phyloP scores from a whole-genome alignment of 2,113 vertebrate species.

The Pardalotus punctatus region DNA sequence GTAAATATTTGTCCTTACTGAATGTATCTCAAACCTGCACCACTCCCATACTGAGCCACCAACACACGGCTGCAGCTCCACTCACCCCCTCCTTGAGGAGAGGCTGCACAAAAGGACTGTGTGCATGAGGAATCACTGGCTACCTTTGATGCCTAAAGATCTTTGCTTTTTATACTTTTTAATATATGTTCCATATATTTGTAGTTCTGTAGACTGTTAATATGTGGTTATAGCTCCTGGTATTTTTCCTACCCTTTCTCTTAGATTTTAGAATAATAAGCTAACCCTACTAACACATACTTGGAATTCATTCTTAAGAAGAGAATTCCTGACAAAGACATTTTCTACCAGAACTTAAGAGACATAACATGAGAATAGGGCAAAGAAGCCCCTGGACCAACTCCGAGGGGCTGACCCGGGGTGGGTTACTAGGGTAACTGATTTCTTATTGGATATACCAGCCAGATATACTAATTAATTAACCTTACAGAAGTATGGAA shows the following conservation, averaged over 20 bases:
- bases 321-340: not conserved
- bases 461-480: not conserved
- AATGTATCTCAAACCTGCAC: not conserved
- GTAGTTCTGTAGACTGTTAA: not conserved
- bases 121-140: accelerated
- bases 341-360: not conserved
- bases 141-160: not conserved
- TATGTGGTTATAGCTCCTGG: not conserved
- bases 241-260: not conserved
- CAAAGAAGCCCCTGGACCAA: not conserved
- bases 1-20: not conserved
- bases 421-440: not conserved
- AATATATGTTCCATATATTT: not conserved
- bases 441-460: not conserved
- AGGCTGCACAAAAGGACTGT: not conserved
- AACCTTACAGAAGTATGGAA: not conserved
- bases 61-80: accelerated
- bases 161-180: not conserved
- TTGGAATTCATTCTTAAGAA: not conserved
- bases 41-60: not conserved
- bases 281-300: not conserved
- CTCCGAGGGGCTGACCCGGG: not conserved
- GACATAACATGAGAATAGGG: not conserved
- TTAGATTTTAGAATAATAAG: not conserved
- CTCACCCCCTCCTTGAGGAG: not conserved